Evolutionary conservation across 2,797 vertebrate species (phyloP).

Genomic region (Eulemur rubriventer): DNA sequence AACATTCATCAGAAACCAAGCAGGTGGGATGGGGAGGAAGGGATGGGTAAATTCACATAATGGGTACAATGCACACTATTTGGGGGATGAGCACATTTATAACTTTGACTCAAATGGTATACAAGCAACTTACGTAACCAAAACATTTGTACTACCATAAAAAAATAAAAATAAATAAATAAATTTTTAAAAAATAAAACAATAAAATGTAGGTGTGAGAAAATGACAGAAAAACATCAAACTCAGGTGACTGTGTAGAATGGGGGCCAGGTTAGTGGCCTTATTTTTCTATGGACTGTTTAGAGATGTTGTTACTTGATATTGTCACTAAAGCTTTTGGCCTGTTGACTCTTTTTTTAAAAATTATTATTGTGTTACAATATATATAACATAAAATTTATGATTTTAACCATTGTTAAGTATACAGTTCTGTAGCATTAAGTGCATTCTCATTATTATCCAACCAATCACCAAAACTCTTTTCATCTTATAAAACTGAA

Average conservation of each 20-base stretch:
- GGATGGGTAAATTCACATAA: no score
- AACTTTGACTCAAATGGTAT: no score
- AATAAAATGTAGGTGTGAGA: background rate
- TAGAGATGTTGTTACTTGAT: background rate
- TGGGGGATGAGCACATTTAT: no score
- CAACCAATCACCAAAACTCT: background rate
- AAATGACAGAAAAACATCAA: background rate
- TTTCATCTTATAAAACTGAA: background rate
- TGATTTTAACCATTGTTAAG: background rate
- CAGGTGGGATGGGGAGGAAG: no score
- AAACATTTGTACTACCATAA: no score
- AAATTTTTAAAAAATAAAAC: no score
- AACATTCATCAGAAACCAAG: no score
- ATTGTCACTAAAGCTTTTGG: background rate
- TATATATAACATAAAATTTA: background rate
- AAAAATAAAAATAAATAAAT: no score
- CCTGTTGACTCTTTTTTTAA: background rate
- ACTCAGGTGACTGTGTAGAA: no score
- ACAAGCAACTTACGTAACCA: no score
- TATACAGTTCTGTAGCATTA: background rate
- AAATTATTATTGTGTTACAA: background rate
- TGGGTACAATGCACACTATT: no score
- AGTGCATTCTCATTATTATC: background rate
- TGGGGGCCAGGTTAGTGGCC: fast-evolving
- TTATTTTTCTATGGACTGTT: background rate